Evolutionary conservation across 2,113 vertebrate species (phyloP).

Genomic region (Trematocara macrostoma): DNA sequence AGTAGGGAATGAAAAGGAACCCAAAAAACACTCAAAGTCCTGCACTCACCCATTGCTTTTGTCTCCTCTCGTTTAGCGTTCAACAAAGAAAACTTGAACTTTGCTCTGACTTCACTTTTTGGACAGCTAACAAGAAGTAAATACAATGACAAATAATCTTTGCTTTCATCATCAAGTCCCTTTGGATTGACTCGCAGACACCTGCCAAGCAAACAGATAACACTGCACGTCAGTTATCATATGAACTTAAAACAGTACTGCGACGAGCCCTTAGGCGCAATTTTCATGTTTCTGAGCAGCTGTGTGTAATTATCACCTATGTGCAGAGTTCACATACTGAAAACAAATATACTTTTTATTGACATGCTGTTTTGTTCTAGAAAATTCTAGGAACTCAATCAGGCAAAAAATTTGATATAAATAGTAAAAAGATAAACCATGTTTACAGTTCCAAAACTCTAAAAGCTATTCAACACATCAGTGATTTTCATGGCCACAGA

Average conservation of each 20-base stretch:
- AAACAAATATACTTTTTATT: not conserved
- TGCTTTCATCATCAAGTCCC: constrained; percentile 98
- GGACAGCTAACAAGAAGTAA: constrained; percentile 98
- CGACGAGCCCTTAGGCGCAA: accelerated
- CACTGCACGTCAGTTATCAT: not conserved
- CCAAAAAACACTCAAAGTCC: not conserved
- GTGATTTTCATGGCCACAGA: not conserved
- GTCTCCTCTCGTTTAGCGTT: constrained; percentile 98
- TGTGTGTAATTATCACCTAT: not conserved
- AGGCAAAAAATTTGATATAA: not conserved
- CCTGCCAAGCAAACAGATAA: constrained; percentile 69
- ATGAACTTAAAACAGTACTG: not conserved
- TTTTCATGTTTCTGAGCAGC: not conserved
- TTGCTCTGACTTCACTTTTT: constrained; percentile 99
- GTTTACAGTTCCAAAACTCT: not conserved
- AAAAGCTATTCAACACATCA: not conserved
- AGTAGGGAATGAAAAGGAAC: not conserved
- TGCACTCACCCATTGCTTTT: constrained; percentile 95
- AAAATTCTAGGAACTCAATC: not conserved
- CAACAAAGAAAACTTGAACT: constrained; percentile 98
- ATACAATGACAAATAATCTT: constrained; percentile 97
- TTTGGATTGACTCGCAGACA: constrained; percentile 98
- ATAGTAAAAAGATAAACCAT: not conserved
- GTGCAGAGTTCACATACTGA: not conserved
- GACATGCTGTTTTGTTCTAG: not conserved